Conservation (phyloP, 2,797 vertebrate species). For the Mastacembelus armatus region DNA sequence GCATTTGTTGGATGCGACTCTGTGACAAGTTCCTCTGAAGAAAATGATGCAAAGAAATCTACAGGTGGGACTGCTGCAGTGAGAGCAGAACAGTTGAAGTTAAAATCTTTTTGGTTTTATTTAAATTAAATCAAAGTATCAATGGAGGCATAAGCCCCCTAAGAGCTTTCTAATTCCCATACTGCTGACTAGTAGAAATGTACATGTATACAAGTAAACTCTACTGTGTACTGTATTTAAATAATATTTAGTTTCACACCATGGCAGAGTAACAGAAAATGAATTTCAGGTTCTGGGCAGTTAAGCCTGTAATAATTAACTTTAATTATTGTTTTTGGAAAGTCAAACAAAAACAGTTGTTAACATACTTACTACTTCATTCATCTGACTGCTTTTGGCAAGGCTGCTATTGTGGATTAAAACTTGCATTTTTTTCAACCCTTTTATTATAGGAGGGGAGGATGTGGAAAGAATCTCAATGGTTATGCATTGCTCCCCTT, state of each 20-base stretch:
- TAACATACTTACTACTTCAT: not conserved
- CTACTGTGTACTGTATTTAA: no score
- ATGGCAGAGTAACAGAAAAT: not conserved
- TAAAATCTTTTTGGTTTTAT: no score
- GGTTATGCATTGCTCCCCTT: conserved; percentile 94
- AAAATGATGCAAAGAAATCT: conserved; percentile 81
- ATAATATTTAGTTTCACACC: no score
- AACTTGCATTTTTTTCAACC: not conserved
- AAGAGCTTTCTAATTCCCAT: no score
- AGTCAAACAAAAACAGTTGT: not conserved
- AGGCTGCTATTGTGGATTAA: not conserved
- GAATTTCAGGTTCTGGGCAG: not conserved
- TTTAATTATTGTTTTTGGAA: not conserved
- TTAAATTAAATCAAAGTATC: no score
- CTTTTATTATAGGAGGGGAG: conserved; percentile 69
- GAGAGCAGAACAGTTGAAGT: no score
- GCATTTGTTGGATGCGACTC: conserved; percentile 93
- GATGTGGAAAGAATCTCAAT: conserved; percentile 88
- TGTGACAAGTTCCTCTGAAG: conserved; percentile 79
- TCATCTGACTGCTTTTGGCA: not conserved
- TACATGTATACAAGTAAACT: no score
- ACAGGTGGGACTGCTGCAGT: conserved; percentile 63
- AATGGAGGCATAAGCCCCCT: no score
- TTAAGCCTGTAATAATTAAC: not conserved
- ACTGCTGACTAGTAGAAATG: no score